Evolutionary conservation across 1,140 invertebrate species (phyloP).

Genomic region (Papilio xuthus): DNA sequence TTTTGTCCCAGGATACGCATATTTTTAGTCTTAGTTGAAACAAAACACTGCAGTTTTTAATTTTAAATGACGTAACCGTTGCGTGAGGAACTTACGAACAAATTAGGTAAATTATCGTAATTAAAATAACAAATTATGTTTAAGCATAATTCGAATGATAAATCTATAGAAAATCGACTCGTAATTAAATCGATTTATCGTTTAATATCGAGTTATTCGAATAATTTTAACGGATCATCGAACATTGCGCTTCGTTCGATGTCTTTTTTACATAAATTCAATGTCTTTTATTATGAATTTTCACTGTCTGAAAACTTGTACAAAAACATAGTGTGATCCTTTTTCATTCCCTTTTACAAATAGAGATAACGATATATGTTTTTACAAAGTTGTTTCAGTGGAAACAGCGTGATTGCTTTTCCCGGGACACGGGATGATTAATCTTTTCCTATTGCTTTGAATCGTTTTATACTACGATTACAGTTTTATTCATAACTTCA

Average conservation of each 20-base stretch:
- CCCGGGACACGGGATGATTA: background rate
- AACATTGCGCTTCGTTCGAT: background rate
- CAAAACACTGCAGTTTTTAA: background rate
- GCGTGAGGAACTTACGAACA: background rate
- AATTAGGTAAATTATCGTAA: background rate
- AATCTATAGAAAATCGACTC: constrained; percentile 11
- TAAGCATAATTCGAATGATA: constrained; percentile 8
- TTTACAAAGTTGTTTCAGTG: background rate
- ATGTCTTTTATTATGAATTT: background rate
- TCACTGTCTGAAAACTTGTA: background rate
- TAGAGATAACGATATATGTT: background rate
- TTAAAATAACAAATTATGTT: background rate
- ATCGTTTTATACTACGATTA: background rate
- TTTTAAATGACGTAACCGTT: background rate
- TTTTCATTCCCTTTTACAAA: background rate
- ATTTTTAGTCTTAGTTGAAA: background rate
- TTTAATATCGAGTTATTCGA: background rate
- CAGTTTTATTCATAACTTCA: background rate
- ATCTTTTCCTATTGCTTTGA: background rate
- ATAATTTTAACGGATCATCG: constrained; percentile 16
- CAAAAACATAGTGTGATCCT: background rate
- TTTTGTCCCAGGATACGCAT: too few relatives aligned
- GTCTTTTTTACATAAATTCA: background rate
- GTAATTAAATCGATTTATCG: background rate
- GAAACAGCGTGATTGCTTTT: background rate